Evolutionary conservation across 2,113 vertebrate species (phyloP).

Genomic region (Hippocampus guttulatus): DNA sequence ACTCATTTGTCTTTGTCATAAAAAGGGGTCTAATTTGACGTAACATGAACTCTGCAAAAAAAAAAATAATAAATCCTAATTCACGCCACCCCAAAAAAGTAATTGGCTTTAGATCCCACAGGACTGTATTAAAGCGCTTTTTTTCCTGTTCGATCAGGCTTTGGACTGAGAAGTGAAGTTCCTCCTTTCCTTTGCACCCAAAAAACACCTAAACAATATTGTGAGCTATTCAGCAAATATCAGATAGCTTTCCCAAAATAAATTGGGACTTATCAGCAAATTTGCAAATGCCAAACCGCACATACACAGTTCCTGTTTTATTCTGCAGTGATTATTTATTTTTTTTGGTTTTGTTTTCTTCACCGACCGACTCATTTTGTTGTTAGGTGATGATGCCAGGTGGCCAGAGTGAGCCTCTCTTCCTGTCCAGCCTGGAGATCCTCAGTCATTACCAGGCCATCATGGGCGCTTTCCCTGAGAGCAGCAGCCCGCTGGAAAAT

Average conservation of each 20-base stretch:
- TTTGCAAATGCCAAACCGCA: neutral
- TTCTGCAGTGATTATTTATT: neutral
- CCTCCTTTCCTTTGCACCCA: no score
- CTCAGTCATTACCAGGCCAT: constrained; percentile 81
- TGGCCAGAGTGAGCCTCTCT: constrained; percentile 73
- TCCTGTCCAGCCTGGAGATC: constrained; percentile 83
- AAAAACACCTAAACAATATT: neutral
- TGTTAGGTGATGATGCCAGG: constrained; percentile 82
- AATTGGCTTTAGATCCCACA: no score
- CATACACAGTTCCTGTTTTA: neutral
- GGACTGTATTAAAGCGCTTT: no score
- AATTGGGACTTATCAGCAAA: neutral
- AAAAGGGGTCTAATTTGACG: no score
- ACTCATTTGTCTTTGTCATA: no score
- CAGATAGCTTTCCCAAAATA: neutral
- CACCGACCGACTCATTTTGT: neutral
- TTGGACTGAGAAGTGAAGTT: no score
- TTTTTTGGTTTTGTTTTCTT: neutral
- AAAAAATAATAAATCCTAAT: no score
- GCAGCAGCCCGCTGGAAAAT: constrained; percentile 72
- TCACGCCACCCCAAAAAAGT: no score
- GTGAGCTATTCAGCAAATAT: neutral
- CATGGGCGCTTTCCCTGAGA: constrained; percentile 64
- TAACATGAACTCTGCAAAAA: no score
- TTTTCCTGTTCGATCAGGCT: no score